phyloP scores from a whole-genome alignment of 2,888 invertebrate genomes.

The Cataglyphis albicans region DNA sequence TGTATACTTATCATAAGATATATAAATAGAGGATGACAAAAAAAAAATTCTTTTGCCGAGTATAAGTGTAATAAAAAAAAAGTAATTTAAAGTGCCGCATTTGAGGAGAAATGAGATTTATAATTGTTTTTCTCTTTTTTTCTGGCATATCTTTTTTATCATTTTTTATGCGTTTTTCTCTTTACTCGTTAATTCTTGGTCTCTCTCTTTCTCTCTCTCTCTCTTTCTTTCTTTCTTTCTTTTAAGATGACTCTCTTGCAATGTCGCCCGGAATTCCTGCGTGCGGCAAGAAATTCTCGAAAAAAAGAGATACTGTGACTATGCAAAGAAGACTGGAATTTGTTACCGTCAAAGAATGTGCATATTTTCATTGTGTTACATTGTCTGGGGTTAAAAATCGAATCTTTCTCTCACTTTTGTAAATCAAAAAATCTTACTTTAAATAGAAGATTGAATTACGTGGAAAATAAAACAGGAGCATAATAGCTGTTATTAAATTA shows the following conservation, averaged over 20 bases:
- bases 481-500: not conserved
- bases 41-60: constrained; percentile 13
- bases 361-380: constrained; percentile 28
- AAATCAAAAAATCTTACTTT: not conserved
- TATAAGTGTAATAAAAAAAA: not conserved
- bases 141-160: constrained; percentile 18
- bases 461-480: not conserved
- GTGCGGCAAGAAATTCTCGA: constrained; percentile 45
- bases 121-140: constrained; percentile 43
- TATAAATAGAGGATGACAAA: not conserved
- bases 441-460: not conserved
- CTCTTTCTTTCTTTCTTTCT: constrained; percentile 20
- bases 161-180: constrained; percentile 33
- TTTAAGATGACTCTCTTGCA: constrained; percentile 43
- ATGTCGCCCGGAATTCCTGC: constrained; percentile 46
- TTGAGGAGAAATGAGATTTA: not conserved
- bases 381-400: constrained; percentile 8
- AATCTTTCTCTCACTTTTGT: not conserved
- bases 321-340: constrained; percentile 43
- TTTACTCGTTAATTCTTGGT: constrained; percentile 46
- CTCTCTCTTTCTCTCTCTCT: not conserved
- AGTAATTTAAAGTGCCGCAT: constrained; percentile 24
- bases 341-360: constrained; percentile 43
- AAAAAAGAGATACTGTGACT: constrained; percentile 34
- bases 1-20: not conserved